These are phyloP conservation scores for Glareola pratincola DNA, from an alignment of 2,113 vertebrate genomes.

Conservation along the genomic window DNA sequence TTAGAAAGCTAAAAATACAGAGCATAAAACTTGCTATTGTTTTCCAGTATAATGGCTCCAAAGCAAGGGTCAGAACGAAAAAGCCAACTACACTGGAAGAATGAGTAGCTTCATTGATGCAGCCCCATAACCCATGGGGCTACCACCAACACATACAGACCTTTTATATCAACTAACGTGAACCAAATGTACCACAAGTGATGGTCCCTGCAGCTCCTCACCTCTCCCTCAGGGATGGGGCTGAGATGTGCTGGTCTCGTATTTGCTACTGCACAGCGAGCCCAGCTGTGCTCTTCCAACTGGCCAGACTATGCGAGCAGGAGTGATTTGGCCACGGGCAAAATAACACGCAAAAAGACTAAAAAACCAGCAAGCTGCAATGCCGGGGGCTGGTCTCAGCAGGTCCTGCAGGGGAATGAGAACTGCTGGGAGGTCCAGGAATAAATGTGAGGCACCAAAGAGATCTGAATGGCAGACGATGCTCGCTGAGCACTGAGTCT, in stretches of 20 bases:
- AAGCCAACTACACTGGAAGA: neutral
- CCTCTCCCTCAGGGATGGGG: neutral
- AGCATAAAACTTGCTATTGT: neutral
- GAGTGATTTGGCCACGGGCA: neutral
- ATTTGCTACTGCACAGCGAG: neutral
- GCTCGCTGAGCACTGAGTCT: neutral
- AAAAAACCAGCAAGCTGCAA: neutral
- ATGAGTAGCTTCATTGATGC: neutral
- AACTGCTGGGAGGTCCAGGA: neutral
- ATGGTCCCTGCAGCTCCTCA: neutral
- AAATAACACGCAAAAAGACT: too few species aligned
- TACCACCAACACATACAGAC: neutral
- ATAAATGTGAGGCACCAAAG: neutral
- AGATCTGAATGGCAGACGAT: neutral
- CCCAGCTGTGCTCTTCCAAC: neutral
- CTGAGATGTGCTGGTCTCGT: neutral
- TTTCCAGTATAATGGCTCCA: neutral
- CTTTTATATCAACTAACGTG: neutral
- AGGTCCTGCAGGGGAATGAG: neutral
- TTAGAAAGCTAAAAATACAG: neutral
- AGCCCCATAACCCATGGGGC: neutral
- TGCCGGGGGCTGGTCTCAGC: neutral
- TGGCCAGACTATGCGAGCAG: neutral
- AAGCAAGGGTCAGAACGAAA: neutral
- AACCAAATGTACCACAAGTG: neutral